Percentiles rank a stretch among this genome's conserved stretches.
These are phyloP conservation scores for Nothoprocta perdicaria DNA, from an alignment of 2,113 vertebrate species.

Conservation along the genomic window DNA sequence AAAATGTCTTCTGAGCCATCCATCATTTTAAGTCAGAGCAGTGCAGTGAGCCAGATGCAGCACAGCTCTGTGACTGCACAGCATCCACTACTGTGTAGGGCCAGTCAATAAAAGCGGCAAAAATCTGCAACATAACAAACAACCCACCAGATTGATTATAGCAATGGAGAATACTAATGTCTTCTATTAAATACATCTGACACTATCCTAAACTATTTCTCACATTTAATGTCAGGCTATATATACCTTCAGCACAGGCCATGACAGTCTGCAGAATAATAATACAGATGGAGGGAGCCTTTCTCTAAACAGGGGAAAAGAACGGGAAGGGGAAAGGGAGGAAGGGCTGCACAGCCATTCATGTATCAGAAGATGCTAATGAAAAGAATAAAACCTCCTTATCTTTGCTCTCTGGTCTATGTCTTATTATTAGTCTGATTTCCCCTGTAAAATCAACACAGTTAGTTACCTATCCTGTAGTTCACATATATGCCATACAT, in stretches of 20 bases:
- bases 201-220: background rate
- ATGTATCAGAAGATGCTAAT: background rate
- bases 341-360: background rate
- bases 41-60: background rate
- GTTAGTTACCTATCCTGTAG: background rate
- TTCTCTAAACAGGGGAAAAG: background rate
- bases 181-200: background rate
- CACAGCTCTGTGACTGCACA: background rate
- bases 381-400: constrained; percentile 1
- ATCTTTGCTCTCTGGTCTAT: background rate
- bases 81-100: background rate
- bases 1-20: background rate
- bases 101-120: background rate
- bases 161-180: background rate
- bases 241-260: background rate
- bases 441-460: background rate
- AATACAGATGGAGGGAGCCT: background rate
- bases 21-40: background rate
- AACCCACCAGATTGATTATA: background rate
- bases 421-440: background rate
- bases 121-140: background rate
- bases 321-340: background rate
- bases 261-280: background rate
- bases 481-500: background rate
- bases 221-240: background rate